Base-by-base conservation (phyloP, 1,140 invertebrate species). In the Gonatopus flavifemur region DNA sequence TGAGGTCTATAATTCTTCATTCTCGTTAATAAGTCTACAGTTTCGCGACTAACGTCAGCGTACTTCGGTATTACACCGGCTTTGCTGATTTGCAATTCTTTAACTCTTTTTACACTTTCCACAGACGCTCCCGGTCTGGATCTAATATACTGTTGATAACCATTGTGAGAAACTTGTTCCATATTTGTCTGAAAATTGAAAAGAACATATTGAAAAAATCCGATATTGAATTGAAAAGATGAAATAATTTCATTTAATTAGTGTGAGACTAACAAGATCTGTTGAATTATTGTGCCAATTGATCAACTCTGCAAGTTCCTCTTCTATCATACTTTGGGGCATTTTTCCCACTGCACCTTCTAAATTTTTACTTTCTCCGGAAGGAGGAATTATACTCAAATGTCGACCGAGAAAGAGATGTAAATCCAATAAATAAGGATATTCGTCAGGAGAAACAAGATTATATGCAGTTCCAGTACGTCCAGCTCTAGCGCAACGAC, bases 401-500 rank as follows among this genome's bases (percentile, higher is more conserved):
- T 87, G 81, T 20, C 88, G 82, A 15, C 91, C 93, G 13, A 99
- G 81, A 75, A 99, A 99, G 30, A 99, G 79, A 70, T 97, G 91
- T 18, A 99, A 79, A 80, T 99, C 96, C 21, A 98, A 66, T 1
- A 99, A 76, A 75, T 96, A 95, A 1, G 96, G 85, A 18, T 93
- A 81, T 74, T 99, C 98, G 62, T 98, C 96, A 0, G 86, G 84
- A 1, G 88, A 78, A 19, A 99, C 80, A 33, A 99, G 82, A 7
- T 92, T 97, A 67, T 89, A 95, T 0, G 96, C 93, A 6, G 84
- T 88, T 20, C 97, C 97, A 41, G 82, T 84, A 24, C 94, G 82
- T 6, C 96, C 96, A 44, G 96, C 97, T 62, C 98, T 81, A 7
- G 97, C 98, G 80, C 98, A 98, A 60, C 98, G 86, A 62, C 96